Conservation (phyloP, 2,797 vertebrate species). For the Acanthurus lineatus region DNA sequence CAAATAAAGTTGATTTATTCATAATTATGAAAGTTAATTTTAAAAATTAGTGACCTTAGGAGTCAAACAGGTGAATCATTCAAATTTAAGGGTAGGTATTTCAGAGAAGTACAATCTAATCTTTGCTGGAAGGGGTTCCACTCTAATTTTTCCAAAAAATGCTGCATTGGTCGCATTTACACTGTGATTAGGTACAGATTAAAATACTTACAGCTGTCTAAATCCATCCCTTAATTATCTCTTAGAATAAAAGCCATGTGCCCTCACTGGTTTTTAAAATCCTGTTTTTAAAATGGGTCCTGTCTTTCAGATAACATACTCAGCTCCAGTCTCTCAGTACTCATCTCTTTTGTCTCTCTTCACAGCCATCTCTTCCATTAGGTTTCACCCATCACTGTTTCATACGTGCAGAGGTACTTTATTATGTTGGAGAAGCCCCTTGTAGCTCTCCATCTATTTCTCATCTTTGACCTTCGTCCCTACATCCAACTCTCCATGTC, state of each 20-base stretch:
- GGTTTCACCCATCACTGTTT: conserved; percentile 52
- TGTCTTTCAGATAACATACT: conserved; percentile 22
- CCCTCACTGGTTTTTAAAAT: conserved; percentile 15
- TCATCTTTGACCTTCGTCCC: conserved; percentile 63
- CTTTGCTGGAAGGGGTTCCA: not conserved
- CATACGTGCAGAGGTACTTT: conserved; percentile 49
- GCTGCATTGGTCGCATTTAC: conserved; percentile 7
- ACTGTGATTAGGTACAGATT: conserved; percentile 14
- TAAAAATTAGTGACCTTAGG: not conserved
- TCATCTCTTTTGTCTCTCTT: conserved; percentile 47
- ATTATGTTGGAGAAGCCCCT: conserved; percentile 44
- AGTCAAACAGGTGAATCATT: not conserved
- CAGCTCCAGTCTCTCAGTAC: conserved; percentile 12
- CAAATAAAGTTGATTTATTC: not conserved
- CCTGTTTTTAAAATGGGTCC: conserved; percentile 9
- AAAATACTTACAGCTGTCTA: conserved; percentile 35
- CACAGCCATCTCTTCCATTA: conserved; percentile 44
- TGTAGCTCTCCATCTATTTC: conserved; percentile 20
- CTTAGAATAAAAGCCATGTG: conserved; percentile 20
- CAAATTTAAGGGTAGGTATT: not conserved
- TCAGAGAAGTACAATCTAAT: not conserved
- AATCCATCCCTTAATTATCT: conserved; percentile 46
- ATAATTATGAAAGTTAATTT: not conserved
- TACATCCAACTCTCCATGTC: conserved; percentile 49
- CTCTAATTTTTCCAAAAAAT: not conserved